phyloP scores from a whole-genome alignment of 1,140 invertebrate species.

The Stegodyphus dumicola region DNA sequence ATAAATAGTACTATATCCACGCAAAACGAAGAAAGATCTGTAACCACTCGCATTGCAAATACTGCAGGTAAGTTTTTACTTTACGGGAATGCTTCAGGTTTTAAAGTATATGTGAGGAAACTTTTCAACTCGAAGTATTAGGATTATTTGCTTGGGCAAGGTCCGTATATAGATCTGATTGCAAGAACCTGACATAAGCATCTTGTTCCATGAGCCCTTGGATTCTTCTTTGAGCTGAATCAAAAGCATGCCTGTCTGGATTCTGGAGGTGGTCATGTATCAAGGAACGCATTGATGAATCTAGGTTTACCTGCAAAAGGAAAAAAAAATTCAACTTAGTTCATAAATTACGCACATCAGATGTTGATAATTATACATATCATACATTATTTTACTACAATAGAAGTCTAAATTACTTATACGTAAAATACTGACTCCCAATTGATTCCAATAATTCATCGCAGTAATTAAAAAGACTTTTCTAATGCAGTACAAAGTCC shows the following conservation, averaged over 20 bases:
- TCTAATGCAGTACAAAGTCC: no score
- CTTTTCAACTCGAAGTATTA: slow-evolving; percentile 37
- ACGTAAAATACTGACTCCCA: no score
- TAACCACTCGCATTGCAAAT: not conserved
- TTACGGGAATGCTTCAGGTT: slow-evolving; percentile 40
- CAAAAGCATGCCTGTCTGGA: slow-evolving; percentile 70
- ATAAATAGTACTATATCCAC: no score
- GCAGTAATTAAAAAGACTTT: no score
- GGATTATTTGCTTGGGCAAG: slow-evolving; percentile 66
- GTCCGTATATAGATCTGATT: slow-evolving; percentile 71
- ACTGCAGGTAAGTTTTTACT: not conserved
- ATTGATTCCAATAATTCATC: no score
- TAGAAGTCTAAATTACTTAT: no score
- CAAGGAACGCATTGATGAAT: slow-evolving; percentile 71
- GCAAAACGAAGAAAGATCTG: not conserved
- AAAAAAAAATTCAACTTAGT: slow-evolving; percentile 3
- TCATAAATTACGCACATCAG: no score
- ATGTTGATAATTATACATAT: no score
- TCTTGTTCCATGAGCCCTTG: slow-evolving; percentile 74
- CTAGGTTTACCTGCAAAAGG: slow-evolving; percentile 72
- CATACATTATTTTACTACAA: no score
- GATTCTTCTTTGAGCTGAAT: slow-evolving; percentile 72
- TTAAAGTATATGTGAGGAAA: not conserved
- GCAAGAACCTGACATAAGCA: slow-evolving; percentile 73
- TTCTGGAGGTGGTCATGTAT: slow-evolving; percentile 67